Evolutionary conservation across 2,888 invertebrate genomes (phyloP), one percentile per base, ranked within the genome.

Genomic region (Tribolium freemani): DNA sequence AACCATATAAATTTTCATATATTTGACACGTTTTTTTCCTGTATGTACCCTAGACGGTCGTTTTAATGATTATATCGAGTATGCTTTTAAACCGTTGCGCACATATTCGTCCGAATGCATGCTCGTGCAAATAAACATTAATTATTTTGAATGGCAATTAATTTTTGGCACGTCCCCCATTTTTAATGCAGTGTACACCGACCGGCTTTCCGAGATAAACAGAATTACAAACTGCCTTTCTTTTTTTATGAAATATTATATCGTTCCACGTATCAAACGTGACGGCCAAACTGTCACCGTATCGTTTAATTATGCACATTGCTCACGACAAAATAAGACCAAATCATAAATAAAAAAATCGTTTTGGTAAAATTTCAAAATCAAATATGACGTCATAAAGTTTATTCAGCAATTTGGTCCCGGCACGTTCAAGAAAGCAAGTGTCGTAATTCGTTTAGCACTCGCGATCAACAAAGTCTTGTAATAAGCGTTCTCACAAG

Each of bases 31-130:
- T 38, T 38, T 38, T 38, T 38, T 38, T 38, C 6, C 3, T 8
- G 8, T 38, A 38, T 38, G 8, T n/a, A 26, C 38, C 8, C 30
- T 21, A 54, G 54, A 54, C 30, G 54, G 54, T 26, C 13, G 10
- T 26, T 58, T 64, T 64, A 51, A 64, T 66, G 53, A 54, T 38
- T 45, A 45, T 53, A 54, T 66, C 53, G 54, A 54, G 58, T 45
- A 10, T 44, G 58, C 51, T 57, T 68, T 68, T 67, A 56, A 50
- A 58, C 38, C 20, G 38, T 48, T 48, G 6, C 38, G 16, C 44
- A 50, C 78, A 79, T 79, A 78, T 77, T 77, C 78, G 78, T 79
- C 79, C 77, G 78, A 78, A 80, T 80, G 79, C 79, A 80, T 76
- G 78, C 80, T 69, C 72, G 77, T 74, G 74, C 74, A 73, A 69